phyloP scores from a whole-genome alignment of 1,140 invertebrate genomes.

The Caerostris extrusa region DNA sequence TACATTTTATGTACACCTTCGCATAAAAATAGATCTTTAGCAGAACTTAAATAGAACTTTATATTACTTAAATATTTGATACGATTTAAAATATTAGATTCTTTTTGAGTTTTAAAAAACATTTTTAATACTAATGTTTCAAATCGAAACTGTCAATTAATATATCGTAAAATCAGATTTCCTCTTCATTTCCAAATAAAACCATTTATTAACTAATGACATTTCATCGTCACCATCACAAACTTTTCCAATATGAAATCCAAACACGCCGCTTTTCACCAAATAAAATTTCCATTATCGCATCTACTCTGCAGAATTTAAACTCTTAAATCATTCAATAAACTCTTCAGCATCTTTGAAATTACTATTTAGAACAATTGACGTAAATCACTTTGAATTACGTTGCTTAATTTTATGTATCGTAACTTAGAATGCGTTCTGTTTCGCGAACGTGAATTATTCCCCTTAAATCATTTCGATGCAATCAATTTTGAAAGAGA shows the following conservation, averaged over 20 bases:
- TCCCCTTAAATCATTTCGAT: conserved; percentile 53
- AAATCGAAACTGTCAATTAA: too few relatives aligned
- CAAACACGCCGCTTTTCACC: conserved; percentile 2
- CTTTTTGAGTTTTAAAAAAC: too few relatives aligned
- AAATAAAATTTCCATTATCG: conserved; percentile 67
- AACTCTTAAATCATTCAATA: conserved; percentile 71
- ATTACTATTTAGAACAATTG: conserved; percentile 75
- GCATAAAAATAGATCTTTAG: too few relatives aligned
- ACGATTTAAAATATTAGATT: too few relatives aligned
- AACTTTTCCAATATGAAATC: conserved; percentile 20
- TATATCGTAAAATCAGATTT: too few relatives aligned
- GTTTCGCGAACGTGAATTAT: conserved; percentile 58
- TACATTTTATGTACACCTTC: too few relatives aligned
- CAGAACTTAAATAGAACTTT: too few relatives aligned
- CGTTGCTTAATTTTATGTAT: conserved; percentile 66
- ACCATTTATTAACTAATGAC: not conserved
- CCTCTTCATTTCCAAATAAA: not conserved
- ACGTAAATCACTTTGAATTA: conserved; percentile 65
- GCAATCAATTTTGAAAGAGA: conserved; percentile 56
- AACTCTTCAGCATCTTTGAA: conserved; percentile 74
- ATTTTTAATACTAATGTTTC: too few relatives aligned
- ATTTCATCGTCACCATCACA: not conserved
- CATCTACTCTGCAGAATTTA: not conserved
- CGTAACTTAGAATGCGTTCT: conserved; percentile 67
- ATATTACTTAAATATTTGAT: too few relatives aligned